Conservation (phyloP, 2,888 invertebrate species). For the Oscheius sp. region DNA sequence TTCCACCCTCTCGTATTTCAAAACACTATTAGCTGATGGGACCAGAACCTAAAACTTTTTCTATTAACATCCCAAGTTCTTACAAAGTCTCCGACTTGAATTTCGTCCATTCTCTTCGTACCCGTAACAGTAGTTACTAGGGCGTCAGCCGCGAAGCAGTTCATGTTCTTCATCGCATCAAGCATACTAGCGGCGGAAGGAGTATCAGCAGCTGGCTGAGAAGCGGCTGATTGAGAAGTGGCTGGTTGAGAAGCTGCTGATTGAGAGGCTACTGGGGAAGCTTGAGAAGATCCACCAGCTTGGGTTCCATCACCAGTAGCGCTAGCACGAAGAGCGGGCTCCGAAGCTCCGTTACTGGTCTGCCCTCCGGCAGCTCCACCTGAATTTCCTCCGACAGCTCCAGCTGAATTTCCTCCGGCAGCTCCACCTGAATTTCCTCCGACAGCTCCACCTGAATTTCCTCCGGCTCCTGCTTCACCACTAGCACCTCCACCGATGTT, state of each 20-base stretch:
- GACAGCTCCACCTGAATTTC: neutral
- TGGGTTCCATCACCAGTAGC: neutral
- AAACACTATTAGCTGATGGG: conserved; percentile 56
- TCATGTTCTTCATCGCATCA: conserved; percentile 34
- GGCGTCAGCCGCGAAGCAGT: conserved; percentile 67
- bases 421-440: neutral
- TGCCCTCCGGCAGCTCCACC: neutral
- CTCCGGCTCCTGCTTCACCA: neutral
- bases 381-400: neutral
- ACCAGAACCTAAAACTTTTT: conserved; percentile 53
- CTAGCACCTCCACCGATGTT: neutral
- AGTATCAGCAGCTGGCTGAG: neutral
- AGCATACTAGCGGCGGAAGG: conserved; percentile 19
- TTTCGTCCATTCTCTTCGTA: conserved; percentile 62
- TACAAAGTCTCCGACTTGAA: conserved; percentile 65
- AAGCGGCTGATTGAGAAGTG: neutral
- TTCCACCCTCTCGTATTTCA: conserved; percentile 66
- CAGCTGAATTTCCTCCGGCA: conserved; percentile 9
- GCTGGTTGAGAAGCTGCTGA: neutral
- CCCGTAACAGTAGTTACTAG: conserved; percentile 54
- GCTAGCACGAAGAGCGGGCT: too few relatives aligned
- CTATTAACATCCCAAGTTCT: conserved; percentile 8
- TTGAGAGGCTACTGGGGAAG: conserved; percentile 9
- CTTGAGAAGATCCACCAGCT: conserved; percentile 6
- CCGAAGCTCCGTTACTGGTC: too few relatives aligned